phyloP scores from a whole-genome alignment of 2,113 vertebrate genomes.

The Parotia lawesii region DNA sequence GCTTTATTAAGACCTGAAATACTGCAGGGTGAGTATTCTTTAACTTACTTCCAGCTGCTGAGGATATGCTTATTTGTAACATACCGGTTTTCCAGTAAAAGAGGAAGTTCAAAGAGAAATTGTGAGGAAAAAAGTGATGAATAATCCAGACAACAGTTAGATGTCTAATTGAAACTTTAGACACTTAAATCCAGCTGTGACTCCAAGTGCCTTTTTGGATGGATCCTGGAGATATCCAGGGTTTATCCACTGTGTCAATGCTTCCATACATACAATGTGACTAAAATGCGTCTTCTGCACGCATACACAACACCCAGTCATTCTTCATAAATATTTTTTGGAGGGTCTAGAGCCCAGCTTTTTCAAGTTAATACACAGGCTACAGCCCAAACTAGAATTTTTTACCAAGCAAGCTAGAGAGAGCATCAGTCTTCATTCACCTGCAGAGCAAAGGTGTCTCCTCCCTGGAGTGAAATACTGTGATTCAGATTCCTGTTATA shows the following conservation, averaged over 20 bases:
- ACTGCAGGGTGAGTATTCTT: background rate
- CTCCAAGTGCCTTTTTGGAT: background rate
- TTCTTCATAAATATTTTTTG: background rate
- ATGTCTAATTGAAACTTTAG: background rate
- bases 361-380: background rate
- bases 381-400: background rate
- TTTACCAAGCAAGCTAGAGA: background rate
- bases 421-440: background rate
- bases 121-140: background rate
- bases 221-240: background rate
- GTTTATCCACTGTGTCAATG: background rate
- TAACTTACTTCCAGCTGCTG: background rate
- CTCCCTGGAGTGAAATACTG: background rate
- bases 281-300: background rate
- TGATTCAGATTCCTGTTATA: background rate
- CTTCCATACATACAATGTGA: background rate
- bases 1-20: slow-evolving; percentile 31
- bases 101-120: background rate
- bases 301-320: background rate
- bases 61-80: background rate
- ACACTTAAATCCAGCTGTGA: background rate
- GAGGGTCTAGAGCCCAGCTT: background rate
- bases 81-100: background rate
- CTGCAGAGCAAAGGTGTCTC: background rate
- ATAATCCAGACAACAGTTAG: background rate